Base-by-base conservation (phyloP, 92 coral and sea anemone species). In the Epizoanthus scotinus region DNA sequence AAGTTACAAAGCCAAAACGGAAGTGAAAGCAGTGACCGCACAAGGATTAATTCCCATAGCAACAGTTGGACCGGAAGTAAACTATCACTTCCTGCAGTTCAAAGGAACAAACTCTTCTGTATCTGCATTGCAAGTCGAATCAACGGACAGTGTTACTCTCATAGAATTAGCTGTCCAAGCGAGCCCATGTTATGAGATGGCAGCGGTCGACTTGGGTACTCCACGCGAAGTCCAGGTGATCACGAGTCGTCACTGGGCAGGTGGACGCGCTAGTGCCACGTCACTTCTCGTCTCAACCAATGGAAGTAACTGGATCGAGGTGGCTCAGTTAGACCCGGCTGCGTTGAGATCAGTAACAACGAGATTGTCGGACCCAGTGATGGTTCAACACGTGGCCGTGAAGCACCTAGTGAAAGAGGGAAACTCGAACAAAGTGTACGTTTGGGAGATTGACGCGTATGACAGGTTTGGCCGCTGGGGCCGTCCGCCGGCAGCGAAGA, bases 391-490 rank as follows among this genome's bases (percentile, higher is more conserved):
- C 79, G 79, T 73, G 40, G 79, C 79, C 22, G 79, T 73, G 22
- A 73, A 9, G 19, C 79, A 73, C 49, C 34, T 53, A 14, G 79
- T 73, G 7, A 57, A 73, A 8, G 79, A 54, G 19, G 79, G 64
- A 6, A 53, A 73, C 26, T 53, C 18, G 40, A 73, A 73, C 42
- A 73, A 73, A 26, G 79, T 73, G 44, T 73, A 24, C 64, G 65
- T 73, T 18, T 73, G 79, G 79, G 79, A 73, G 26, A 21, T 73
- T 0, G 65, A 73, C 8, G 79, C 50, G 9, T 73, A 34, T 8
- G 79, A 73, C 64, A 17, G 49, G 27, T 54, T 26, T 28, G 79
- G 79, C 64, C 65, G 28, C 21, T 73, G 79, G 65, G 79, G 79
- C 19, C 63, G 8, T 0, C 64, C 79, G 18, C 63, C 79, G 42